These are phyloP conservation scores for Simalia tracyae DNA, from an alignment of 2,797 vertebrate species.

Conservation along the genomic window DNA sequence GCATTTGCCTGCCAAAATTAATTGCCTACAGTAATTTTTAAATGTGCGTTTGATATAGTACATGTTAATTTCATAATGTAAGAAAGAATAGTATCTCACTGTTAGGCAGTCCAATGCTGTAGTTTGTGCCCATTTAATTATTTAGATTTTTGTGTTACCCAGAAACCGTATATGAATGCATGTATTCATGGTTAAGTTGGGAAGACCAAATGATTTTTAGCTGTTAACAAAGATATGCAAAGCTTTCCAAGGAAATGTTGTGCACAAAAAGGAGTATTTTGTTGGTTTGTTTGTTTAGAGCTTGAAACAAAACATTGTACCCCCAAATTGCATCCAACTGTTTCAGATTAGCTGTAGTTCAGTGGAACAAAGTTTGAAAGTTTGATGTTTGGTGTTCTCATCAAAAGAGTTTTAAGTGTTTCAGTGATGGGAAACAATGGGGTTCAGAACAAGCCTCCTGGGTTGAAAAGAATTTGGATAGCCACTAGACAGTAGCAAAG, in stretches of 20 bases:
- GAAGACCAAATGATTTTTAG: background rate
- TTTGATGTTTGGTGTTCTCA: background rate
- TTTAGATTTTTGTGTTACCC: background rate
- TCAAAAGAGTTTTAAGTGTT: background rate
- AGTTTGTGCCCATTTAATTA: background rate
- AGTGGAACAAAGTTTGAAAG: background rate
- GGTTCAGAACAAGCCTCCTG: background rate
- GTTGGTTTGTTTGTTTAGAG: background rate
- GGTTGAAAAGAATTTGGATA: background rate
- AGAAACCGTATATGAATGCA: background rate
- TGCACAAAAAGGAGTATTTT: background rate
- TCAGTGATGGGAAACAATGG: background rate
- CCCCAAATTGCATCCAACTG: background rate
- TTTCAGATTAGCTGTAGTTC: background rate
- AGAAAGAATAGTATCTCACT: background rate
- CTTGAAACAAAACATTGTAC: background rate
- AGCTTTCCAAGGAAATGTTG: background rate
- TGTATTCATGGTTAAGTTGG: background rate
- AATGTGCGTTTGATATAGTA: background rate
- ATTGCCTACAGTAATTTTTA: background rate
- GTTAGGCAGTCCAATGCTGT: background rate
- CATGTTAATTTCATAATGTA: background rate
- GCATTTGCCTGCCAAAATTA: background rate
- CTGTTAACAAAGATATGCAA: background rate
- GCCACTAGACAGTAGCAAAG: background rate